A percentile compares a stretch with the other conserved stretches of the same genome.
phyloP scores from a whole-genome alignment of 1,140 invertebrate species.

The Holotrichia oblita region DNA sequence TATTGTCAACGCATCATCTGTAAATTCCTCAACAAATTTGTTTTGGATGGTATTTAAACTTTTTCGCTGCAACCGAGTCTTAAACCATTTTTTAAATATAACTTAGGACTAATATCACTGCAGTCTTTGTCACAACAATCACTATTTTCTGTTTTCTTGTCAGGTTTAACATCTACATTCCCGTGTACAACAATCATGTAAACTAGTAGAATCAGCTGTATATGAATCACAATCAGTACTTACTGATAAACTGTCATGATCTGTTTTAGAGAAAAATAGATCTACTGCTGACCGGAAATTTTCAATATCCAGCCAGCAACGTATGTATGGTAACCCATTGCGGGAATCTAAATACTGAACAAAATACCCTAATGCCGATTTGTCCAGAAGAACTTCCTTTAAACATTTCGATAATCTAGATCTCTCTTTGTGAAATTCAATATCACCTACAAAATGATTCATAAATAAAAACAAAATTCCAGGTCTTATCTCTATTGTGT shows the following conservation, averaged over 20 bases:
- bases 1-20: conserved; percentile 65
- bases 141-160: conserved; percentile 33
- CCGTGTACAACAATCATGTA: conserved; percentile 52
- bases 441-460: conserved; percentile 46
- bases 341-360: conserved; percentile 76
- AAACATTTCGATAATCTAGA: conserved; percentile 73
- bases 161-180: conserved; percentile 29
- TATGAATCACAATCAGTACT: conserved; percentile 61
- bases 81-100: conserved; percentile 34
- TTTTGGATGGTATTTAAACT: conserved; percentile 46
- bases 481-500: conserved; percentile 37
- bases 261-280: conserved; percentile 43
- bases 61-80: conserved; percentile 45
- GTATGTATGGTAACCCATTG: conserved; percentile 67
- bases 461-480: conserved; percentile 37
- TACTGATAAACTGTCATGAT: conserved; percentile 60
- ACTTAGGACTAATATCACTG: conserved; percentile 55
- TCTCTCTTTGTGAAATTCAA: conserved; percentile 49
- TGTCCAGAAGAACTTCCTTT: conserved; percentile 72
- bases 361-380: conserved; percentile 76
- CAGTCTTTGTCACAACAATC: conserved; percentile 51
- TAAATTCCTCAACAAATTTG: conserved; percentile 59
- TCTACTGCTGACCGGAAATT: conserved; percentile 62
- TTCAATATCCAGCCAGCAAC: conserved; percentile 80
- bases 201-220: conserved; percentile 57